Evolutionary conservation across 2,888 invertebrate genomes (phyloP).

Genomic region (Eupithecia insigniata): DNA sequence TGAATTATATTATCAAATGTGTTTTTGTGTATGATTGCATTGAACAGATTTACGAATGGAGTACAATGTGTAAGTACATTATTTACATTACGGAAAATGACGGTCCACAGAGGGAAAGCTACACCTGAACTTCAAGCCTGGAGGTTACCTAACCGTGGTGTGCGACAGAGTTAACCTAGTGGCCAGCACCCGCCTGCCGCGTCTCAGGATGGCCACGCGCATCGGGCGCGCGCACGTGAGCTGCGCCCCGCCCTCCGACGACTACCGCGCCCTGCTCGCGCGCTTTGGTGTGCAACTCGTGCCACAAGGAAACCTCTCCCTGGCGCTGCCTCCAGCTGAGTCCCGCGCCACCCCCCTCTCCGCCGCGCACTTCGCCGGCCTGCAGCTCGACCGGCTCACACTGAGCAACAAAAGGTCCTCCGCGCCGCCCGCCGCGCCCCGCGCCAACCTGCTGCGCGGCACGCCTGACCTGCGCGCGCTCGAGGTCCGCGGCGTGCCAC

Average conservation of each 20-base stretch:
- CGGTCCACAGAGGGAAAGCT: conserved; percentile 12
- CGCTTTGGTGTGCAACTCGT: conserved; percentile 32
- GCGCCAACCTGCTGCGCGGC: conserved; percentile 24
- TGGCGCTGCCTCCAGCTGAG: conserved; percentile 23
- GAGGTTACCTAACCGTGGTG: conserved; percentile 13
- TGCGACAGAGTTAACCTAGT: conserved; percentile 5
- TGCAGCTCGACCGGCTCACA: conserved; percentile 30
- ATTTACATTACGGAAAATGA: neutral
- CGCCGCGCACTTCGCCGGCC: conserved; percentile 29
- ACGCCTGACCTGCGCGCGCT: conserved; percentile 21
- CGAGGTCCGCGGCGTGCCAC: conserved; percentile 30
- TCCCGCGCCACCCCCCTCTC: neutral
- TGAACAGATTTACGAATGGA: too few species aligned
- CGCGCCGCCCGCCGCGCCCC: conserved; percentile 24
- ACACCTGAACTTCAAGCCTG: neutral
- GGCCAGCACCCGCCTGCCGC: neutral
- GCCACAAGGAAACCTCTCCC: neutral
- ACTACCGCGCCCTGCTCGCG: conserved; percentile 24
- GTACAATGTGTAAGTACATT: too few species aligned
- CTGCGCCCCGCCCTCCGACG: conserved; percentile 27
- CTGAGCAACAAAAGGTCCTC: conserved; percentile 35
- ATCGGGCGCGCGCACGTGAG: conserved; percentile 4
- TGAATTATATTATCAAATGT: too few species aligned
- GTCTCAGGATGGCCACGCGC: conserved; percentile 7
- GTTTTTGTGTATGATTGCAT: too few species aligned